A percentile compares a stretch with the other conserved stretches of the same genome.
phyloP scores from a whole-genome alignment of 2,113 vertebrate species.

The Osmerus eperlanus region DNA sequence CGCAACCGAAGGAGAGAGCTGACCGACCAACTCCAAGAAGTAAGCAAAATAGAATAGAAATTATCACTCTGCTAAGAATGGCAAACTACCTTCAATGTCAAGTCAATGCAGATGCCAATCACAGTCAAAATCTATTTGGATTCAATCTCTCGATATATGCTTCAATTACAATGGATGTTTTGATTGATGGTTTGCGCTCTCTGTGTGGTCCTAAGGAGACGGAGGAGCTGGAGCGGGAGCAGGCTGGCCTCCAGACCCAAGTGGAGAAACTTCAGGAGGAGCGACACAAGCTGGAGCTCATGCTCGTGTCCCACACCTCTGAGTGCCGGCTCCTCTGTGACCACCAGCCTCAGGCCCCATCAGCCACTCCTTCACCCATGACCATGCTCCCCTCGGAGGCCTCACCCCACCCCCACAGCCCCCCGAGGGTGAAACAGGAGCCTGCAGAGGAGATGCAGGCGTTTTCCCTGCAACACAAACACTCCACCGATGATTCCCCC shows the following conservation, averaged over 20 bases:
- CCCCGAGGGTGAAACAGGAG: slow-evolving; percentile 77
- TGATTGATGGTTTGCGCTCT: no score
- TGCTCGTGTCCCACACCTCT: slow-evolving; percentile 79
- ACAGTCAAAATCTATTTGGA: no score
- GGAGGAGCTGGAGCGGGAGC: slow-evolving; percentile 80
- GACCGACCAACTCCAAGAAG: slow-evolving; percentile 82
- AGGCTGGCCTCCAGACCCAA: slow-evolving; percentile 80
- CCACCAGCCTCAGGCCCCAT: slow-evolving; percentile 35
- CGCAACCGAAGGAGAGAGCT: slow-evolving; percentile 81
- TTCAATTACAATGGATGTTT: no score
- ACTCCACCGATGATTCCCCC: slow-evolving; percentile 82
- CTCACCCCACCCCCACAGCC: background rate
- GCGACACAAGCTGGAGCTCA: slow-evolving; percentile 82
- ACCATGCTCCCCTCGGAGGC: slow-evolving; percentile 50
- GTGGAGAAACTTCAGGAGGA: slow-evolving; percentile 80
- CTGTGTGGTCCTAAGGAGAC: slow-evolving; percentile 69
- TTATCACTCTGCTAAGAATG: background rate
- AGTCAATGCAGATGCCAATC: slow-evolving; percentile 10
- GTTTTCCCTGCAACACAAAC: slow-evolving; percentile 66
- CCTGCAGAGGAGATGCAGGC: slow-evolving; percentile 59
- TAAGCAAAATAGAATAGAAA: slow-evolving; percentile 44
- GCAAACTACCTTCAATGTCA: slow-evolving; percentile 2
- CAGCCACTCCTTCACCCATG: slow-evolving; percentile 49
- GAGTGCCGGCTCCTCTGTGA: slow-evolving; percentile 78
- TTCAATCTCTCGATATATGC: no score